Percentiles rank a stretch among this genome's conserved stretches.
Evolutionary conservation across 2,888 invertebrate species (phyloP).

Genomic region (Apoderus coryli): DNA sequence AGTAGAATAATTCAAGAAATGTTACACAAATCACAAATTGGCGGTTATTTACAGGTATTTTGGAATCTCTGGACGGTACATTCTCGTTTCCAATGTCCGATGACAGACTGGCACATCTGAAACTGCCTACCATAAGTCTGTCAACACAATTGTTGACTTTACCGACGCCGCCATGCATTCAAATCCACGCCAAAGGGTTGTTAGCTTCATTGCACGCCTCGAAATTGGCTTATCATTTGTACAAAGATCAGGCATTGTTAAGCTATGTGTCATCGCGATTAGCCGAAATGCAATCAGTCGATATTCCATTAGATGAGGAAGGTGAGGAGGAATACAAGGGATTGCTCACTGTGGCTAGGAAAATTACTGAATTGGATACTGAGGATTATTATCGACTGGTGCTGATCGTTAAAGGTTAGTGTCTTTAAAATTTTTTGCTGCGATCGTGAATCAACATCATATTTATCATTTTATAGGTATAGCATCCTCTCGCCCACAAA

Average conservation of each 20-base stretch:
- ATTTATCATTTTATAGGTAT: no score
- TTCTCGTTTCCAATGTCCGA: slow-evolving; percentile 38
- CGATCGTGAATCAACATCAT: no score
- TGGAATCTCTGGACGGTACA: slow-evolving; percentile 60
- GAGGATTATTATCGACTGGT: slow-evolving; percentile 83
- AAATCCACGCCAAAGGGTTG: slow-evolving; percentile 66
- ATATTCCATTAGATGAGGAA: slow-evolving; percentile 33
- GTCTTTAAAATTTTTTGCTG: no score
- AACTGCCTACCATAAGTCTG: slow-evolving; percentile 45
- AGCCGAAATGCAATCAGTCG: slow-evolving; percentile 46
- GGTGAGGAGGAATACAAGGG: no score
- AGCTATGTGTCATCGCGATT: slow-evolving; percentile 59
- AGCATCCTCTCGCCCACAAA: slow-evolving; percentile 68
- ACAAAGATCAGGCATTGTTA: slow-evolving; percentile 80
- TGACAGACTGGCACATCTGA: slow-evolving; percentile 34
- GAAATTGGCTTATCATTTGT: slow-evolving; percentile 63
- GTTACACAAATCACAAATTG: no score
- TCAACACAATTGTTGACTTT: slow-evolving; percentile 51
- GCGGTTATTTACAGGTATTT: slow-evolving; percentile 48
- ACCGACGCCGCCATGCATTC: slow-evolving; percentile 56
- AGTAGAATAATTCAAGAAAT: no score
- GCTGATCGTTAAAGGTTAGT: slow-evolving; percentile 63
- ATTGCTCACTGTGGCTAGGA: no score
- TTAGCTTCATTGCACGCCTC: slow-evolving; percentile 66
- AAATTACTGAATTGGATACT: slow-evolving; percentile 56